phyloP scores from a whole-genome alignment of 1,140 invertebrate genomes.

The Cyphomyrmex costatus region DNA sequence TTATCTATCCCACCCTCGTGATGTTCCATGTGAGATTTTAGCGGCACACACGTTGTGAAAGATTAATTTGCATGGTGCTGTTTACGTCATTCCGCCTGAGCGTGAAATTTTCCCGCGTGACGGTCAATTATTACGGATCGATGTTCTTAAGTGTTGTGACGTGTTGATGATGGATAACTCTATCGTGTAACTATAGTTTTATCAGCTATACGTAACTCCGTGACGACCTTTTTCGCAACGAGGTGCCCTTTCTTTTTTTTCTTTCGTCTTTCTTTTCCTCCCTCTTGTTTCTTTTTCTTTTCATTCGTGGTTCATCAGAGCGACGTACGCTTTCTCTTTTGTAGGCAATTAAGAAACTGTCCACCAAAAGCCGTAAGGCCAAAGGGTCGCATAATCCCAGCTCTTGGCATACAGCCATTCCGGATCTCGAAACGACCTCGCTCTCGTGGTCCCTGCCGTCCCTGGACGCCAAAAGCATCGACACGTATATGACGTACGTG shows the following conservation, averaged over 20 bases:
- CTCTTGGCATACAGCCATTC: slow-evolving; percentile 73
- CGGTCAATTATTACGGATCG: slow-evolving; percentile 36
- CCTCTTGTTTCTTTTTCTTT: background rate
- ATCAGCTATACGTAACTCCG: background rate
- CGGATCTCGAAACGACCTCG: slow-evolving; percentile 79
- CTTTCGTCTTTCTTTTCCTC: background rate
- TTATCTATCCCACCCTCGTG: background rate
- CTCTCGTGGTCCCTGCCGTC: slow-evolving; percentile 83
- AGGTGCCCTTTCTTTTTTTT: background rate
- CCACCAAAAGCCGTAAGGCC: slow-evolving; percentile 70
- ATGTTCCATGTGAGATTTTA: background rate
- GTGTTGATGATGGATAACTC: slow-evolving; percentile 14
- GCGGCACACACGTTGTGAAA: background rate
- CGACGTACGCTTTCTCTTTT: slow-evolving; percentile 32
- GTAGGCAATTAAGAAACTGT: slow-evolving; percentile 82
- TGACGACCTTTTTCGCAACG: slow-evolving; percentile 8
- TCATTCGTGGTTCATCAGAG: background rate
- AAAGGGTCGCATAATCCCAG: slow-evolving; percentile 75
- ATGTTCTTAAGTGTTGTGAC: slow-evolving; percentile 19
- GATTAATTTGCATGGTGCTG: slow-evolving; percentile 50
- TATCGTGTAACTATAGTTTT: background rate
- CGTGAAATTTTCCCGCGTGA: slow-evolving; percentile 9
- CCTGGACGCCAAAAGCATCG: slow-evolving; percentile 82
- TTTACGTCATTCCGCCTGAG: background rate
- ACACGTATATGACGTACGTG: slow-evolving; percentile 83